Evolutionary conservation across 1,140 invertebrate species (phyloP).

Genomic region (Drosophila bocki): DNA sequence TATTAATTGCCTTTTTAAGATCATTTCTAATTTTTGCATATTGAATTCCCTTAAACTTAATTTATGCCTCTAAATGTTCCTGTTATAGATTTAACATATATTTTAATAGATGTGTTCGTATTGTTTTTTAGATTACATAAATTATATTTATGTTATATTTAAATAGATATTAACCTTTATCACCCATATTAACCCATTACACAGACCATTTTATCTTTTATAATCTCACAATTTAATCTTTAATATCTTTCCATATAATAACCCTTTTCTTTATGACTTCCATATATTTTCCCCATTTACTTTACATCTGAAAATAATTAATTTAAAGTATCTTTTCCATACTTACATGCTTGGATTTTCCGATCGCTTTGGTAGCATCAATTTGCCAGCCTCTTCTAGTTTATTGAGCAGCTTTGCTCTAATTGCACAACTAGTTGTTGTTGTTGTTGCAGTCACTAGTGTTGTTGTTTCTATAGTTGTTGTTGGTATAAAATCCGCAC

Average conservation of each 20-base stretch:
- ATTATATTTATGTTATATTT: not conserved
- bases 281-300: not conserved
- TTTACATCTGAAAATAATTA: not conserved
- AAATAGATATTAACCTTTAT: too few species aligned
- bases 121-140: not conserved
- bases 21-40: too few species aligned
- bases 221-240: too few species aligned
- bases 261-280: not conserved
- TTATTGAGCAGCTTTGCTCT: conserved; percentile 59
- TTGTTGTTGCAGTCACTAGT: conserved; percentile 19
- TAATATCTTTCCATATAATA: not conserved
- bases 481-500: conserved; percentile 78
- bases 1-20: too few species aligned
- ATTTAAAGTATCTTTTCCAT: not conserved
- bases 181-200: not conserved
- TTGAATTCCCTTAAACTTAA: not conserved
- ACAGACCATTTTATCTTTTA: not conserved
- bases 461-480: conserved; percentile 18
- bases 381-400: conserved; percentile 79
- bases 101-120: not conserved
- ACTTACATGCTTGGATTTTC: conserved; percentile 67
- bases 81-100: not conserved
- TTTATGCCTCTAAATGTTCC: too few species aligned
- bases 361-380: conserved; percentile 61
- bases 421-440: conserved; percentile 60